A percentile compares a stretch with the other conserved stretches of the same genome.
Conservation (phyloP, 2,888 invertebrate genomes). For the Sepioteuthis lessoniana region DNA sequence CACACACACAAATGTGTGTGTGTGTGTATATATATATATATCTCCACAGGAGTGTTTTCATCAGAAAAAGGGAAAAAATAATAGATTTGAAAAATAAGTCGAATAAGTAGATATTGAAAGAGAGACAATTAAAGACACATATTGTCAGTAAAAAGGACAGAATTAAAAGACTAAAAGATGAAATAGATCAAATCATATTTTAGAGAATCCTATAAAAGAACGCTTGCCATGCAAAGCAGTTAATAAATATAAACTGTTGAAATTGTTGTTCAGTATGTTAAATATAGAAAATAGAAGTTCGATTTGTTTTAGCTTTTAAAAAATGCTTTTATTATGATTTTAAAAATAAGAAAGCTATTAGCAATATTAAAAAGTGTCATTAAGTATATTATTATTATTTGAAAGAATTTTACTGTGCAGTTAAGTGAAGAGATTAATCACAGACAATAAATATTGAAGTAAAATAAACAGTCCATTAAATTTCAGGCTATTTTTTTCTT, state of each 20-base stretch:
- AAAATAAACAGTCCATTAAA: no score
- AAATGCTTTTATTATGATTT: background rate
- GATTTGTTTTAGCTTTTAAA: background rate
- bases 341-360: background rate
- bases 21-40: background rate
- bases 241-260: conserved; percentile 25
- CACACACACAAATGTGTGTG: background rate
- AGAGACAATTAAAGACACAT: background rate
- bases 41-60: background rate
- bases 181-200: background rate
- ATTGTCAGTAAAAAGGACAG: background rate
- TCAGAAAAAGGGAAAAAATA: conserved; percentile 1
- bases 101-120: background rate
- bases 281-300: background rate
- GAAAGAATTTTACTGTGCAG: background rate
- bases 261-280: background rate
- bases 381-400: background rate
- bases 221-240: background rate
- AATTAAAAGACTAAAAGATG: background rate
- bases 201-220: background rate
- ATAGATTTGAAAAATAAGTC: background rate
- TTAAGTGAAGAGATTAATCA: background rate
- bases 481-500: background rate
- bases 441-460: background rate
- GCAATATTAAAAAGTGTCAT: background rate